phyloP scores from a whole-genome alignment of 2,113 vertebrate species.

The Hippocampus zosterae region DNA sequence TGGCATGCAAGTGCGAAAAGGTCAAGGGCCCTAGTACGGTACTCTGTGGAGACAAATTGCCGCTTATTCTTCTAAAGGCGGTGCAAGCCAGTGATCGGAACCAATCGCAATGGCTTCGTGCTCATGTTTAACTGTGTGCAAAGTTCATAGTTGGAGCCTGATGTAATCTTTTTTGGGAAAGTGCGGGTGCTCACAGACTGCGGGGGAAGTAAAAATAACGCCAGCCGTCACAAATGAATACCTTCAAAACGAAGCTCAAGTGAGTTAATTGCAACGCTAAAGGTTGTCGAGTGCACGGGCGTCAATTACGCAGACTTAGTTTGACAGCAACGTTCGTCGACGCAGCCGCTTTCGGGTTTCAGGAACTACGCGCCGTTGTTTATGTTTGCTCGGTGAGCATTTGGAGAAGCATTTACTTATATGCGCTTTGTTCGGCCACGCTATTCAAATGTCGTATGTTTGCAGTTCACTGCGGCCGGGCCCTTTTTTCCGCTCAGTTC shows the following conservation, averaged over 20 bases:
- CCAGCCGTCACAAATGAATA: background rate
- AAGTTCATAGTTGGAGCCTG: no score
- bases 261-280: background rate
- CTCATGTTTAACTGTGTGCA: no score
- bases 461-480: slow-evolving; percentile 26
- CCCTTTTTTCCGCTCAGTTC: slow-evolving; percentile 13
- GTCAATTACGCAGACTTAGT: background rate
- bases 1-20: background rate
- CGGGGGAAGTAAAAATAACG: background rate
- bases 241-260: background rate
- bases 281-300: background rate
- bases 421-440: slow-evolving; percentile 18
- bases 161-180: background rate
- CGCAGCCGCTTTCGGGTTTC: slow-evolving; percentile 11
- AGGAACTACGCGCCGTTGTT: slow-evolving; percentile 12
- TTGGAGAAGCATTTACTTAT: slow-evolving; percentile 31
- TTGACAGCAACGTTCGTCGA: background rate
- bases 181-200: background rate
- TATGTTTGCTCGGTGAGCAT: slow-evolving; percentile 36
- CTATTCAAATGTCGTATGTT: slow-evolving; percentile 28
- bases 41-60: background rate
- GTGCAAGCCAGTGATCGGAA: no score
- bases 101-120: no score
- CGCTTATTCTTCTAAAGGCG: background rate
- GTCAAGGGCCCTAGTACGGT: background rate